Conservation (phyloP, 2,797 vertebrate genomes). For the Rhinatrema bivittatum region DNA sequence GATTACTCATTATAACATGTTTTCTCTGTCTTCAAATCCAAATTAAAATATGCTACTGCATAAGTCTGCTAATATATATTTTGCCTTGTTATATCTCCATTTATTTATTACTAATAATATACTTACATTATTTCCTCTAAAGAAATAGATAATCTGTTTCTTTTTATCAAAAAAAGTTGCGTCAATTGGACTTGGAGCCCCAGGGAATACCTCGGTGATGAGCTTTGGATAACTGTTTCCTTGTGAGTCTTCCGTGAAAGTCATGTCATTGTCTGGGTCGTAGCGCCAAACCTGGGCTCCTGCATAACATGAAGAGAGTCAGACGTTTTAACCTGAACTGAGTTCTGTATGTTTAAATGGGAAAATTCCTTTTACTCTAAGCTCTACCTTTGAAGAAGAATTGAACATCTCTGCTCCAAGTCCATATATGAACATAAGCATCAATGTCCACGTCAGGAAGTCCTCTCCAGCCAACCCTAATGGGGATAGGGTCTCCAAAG, state of each 20-base stretch:
- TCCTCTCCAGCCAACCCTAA: slow-evolving; percentile 18
- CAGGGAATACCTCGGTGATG: slow-evolving; percentile 14
- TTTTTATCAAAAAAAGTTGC: slow-evolving; percentile 16
- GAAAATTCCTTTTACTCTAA: too few relatives aligned
- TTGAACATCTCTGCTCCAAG: slow-evolving; percentile 14
- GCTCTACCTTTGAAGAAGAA: slow-evolving; percentile 28
- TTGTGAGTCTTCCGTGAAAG: slow-evolving; percentile 16
- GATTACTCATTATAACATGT: too few relatives aligned
- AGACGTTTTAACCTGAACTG: too few relatives aligned
- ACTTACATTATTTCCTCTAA: slow-evolving; percentile 14
- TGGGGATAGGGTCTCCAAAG: slow-evolving; percentile 22
- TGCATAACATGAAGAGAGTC: too few relatives aligned
- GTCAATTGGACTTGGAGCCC: slow-evolving; percentile 12
- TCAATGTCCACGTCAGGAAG: slow-evolving; percentile 12
- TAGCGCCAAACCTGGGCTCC: slow-evolving; percentile 26
- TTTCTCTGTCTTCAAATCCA: too few relatives aligned
- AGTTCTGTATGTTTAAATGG: too few relatives aligned
- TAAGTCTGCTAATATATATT: too few relatives aligned
- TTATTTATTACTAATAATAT: too few relatives aligned
- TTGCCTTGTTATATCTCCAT: too few relatives aligned
- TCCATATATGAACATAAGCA: slow-evolving; percentile 20
- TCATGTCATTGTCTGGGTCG: slow-evolving; percentile 18
- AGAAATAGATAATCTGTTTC: slow-evolving; percentile 19
- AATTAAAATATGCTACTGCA: too few relatives aligned
- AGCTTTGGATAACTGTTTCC: slow-evolving; percentile 14